These are phyloP conservation scores for Limnephilus marmoratus DNA, from an alignment of 2,888 invertebrate species.

Conservation along the genomic window DNA sequence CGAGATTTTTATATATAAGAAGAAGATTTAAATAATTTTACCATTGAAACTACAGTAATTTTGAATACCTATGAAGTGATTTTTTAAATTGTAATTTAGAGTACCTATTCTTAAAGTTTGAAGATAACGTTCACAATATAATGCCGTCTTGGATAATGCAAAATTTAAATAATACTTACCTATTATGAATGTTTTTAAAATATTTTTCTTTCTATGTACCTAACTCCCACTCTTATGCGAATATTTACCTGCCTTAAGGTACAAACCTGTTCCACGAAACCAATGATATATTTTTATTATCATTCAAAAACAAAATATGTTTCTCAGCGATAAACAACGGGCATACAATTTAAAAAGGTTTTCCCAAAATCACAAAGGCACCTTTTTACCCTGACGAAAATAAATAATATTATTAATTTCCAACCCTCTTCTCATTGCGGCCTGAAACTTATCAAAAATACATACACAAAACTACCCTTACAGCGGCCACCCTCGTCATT, in stretches of 20 bases:
- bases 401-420: slow-evolving; percentile 21
- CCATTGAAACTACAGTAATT: too few species aligned
- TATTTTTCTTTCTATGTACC: too few species aligned
- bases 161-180: too few species aligned
- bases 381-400: slow-evolving; percentile 29
- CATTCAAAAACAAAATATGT: not conserved
- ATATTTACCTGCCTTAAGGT: not conserved
- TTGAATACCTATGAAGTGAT: too few species aligned
- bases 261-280: not conserved
- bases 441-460: slow-evolving; percentile 49
- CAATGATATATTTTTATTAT: not conserved
- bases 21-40: too few species aligned
- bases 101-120: too few species aligned
- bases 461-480: slow-evolving; percentile 45
- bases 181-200: too few species aligned
- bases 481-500: slow-evolving; percentile 25
- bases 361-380: not conserved
- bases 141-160: too few species aligned
- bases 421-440: slow-evolving; percentile 25
- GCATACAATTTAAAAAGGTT: not conserved
- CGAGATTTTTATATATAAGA: too few species aligned
- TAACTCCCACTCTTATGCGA: too few species aligned
- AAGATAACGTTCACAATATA: too few species aligned
- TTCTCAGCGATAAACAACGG: not conserved
- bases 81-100: too few species aligned